phyloP scores from a whole-genome alignment of 2,797 vertebrate species.

The Neostethus bicornis region DNA sequence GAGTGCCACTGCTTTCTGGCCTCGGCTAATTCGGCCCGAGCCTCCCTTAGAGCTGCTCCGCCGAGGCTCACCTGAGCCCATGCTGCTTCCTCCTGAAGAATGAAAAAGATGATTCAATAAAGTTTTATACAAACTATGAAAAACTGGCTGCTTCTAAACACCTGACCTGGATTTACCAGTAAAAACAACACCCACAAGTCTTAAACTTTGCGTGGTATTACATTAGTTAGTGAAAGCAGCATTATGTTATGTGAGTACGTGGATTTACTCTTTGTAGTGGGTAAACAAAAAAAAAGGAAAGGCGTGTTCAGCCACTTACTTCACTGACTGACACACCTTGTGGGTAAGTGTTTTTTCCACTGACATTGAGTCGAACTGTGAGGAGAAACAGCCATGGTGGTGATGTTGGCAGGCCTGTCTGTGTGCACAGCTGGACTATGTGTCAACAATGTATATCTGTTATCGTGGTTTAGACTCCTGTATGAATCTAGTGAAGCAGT shows the following conservation, averaged over 20 bases:
- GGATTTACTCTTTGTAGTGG: not conserved
- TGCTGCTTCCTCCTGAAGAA: slow-evolving; percentile 78
- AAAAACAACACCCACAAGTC: rapidly evolving
- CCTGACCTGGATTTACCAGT: too few relatives aligned
- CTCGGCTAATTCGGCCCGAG: slow-evolving; percentile 88
- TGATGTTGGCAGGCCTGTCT: slow-evolving; percentile 6
- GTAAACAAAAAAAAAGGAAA: not conserved
- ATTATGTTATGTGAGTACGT: not conserved
- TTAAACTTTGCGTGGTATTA: not conserved
- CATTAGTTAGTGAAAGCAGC: not conserved
- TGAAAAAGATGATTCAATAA: not conserved
- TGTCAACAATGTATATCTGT: slow-evolving; percentile 37
- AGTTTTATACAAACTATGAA: too few relatives aligned
- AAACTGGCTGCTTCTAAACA: too few relatives aligned
- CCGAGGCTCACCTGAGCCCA: slow-evolving; percentile 87
- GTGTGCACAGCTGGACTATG: slow-evolving; percentile 31
- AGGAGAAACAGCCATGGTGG: slow-evolving; percentile 22
- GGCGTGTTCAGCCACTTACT: not conserved
- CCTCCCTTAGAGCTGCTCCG: slow-evolving; percentile 84
- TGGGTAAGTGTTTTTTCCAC: not conserved
- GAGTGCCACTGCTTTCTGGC: slow-evolving; percentile 89
- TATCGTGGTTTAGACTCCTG: slow-evolving; percentile 2
- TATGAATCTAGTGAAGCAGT: slow-evolving; percentile 26
- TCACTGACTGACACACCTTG: slow-evolving; percentile 7
- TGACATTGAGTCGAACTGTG: slow-evolving; percentile 13